A percentile compares a stretch with the other conserved stretches of the same genome.
These are phyloP conservation scores for Manis javanica DNA, from an alignment of 2,797 vertebrate species.

Conservation along the genomic window DNA sequence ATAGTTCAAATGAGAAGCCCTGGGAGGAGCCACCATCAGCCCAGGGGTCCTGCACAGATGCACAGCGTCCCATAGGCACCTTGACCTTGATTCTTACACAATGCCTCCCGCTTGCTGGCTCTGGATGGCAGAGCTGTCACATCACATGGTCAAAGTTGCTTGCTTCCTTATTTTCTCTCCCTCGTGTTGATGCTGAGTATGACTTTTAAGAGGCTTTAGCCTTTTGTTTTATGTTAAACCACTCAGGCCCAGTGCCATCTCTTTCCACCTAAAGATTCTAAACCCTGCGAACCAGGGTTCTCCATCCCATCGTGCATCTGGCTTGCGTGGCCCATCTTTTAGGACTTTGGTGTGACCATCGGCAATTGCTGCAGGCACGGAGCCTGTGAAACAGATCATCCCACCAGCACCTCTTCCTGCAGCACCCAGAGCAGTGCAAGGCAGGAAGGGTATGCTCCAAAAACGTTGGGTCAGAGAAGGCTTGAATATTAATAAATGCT, in stretches of 20 bases:
- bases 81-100: background rate
- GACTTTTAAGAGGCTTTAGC: background rate
- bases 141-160: background rate
- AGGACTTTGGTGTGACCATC: background rate
- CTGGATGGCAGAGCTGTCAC: background rate
- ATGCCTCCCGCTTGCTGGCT: background rate
- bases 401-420: background rate
- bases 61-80: accelerated
- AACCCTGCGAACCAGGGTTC: background rate
- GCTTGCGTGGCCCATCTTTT: background rate
- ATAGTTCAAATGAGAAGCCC: background rate
- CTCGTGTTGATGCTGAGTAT: background rate
- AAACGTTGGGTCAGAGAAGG: no score
- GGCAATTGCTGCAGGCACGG: accelerated
- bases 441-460: background rate
- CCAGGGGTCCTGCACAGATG: background rate
- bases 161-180: background rate
- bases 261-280: background rate
- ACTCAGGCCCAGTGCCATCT: background rate
- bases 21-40: background rate
- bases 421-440: accelerated
- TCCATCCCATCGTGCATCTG: accelerated
- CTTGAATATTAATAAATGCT: background rate
- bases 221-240: background rate
- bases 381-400: accelerated